A percentile compares a stretch with the other conserved stretches of the same genome.
phyloP scores from a whole-genome alignment of 1,140 invertebrate species.

The Scaptomyza montana region DNA sequence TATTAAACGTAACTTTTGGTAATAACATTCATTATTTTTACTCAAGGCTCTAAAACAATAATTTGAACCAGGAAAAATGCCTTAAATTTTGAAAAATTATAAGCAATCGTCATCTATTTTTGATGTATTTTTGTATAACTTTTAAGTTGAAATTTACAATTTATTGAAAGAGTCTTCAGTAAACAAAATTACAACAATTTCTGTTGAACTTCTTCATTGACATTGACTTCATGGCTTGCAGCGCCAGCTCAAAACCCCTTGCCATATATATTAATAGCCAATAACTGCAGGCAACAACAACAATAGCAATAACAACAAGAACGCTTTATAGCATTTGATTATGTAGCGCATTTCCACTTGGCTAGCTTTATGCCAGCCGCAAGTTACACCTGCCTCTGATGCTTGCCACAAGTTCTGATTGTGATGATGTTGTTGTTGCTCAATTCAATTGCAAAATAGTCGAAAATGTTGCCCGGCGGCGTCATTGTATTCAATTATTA shows the following conservation, averaged over 20 bases:
- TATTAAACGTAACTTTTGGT: no score
- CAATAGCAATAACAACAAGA: background rate
- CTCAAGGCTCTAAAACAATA: no score
- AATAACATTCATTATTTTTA: no score
- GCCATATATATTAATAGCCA: slow-evolving; percentile 37
- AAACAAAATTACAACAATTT: no score
- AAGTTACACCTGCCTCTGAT: slow-evolving; percentile 55
- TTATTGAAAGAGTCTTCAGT: no score
- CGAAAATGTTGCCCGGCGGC: slow-evolving; percentile 30
- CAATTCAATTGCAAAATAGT: slow-evolving; percentile 54
- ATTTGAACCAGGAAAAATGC: no score
- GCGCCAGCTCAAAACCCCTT: background rate
- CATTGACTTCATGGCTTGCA: background rate
- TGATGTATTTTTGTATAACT: no score
- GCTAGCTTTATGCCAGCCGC: slow-evolving; percentile 15
- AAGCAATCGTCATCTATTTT: no score
- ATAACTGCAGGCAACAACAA: slow-evolving; percentile 39
- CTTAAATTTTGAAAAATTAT: no score
- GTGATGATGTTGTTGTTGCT: slow-evolving; percentile 30
- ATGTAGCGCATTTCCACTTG: slow-evolving; percentile 56
- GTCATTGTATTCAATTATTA: slow-evolving; percentile 78
- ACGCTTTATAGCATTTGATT: slow-evolving; percentile 38
- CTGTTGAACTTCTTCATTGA: background rate
- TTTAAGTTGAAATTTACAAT: no score
- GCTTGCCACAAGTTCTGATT: background rate